phyloP scores from a whole-genome alignment of 1,140 invertebrate genomes.

The Dreissena polymorpha region DNA sequence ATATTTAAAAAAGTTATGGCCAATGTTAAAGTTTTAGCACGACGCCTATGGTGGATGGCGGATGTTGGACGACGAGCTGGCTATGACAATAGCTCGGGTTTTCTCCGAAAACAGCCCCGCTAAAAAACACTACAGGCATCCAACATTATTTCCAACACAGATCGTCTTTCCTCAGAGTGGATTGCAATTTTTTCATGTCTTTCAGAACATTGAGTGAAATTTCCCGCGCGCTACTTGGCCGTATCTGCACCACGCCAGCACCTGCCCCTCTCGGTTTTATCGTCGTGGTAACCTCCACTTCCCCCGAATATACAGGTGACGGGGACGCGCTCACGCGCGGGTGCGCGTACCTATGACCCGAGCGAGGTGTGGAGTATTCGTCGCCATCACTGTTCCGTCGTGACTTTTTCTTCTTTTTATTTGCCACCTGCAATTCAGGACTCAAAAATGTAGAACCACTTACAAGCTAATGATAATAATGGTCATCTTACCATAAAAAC shows the following conservation, averaged over 20 bases:
- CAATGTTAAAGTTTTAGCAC: too few relatives aligned
- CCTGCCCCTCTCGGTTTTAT: constrained; percentile 64
- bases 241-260: constrained; percentile 56
- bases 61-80: too few relatives aligned
- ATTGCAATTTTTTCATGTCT: constrained; percentile 77
- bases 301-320: constrained; percentile 50
- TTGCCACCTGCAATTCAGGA: constrained; percentile 58
- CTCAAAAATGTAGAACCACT: not conserved
- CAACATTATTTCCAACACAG: constrained; percentile 73
- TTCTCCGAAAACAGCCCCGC: too few relatives aligned
- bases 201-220: constrained; percentile 74
- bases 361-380: constrained; percentile 44
- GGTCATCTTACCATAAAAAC: too few relatives aligned
- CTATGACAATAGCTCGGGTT: too few relatives aligned
- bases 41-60: too few relatives aligned
- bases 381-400: constrained; percentile 15
- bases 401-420: constrained; percentile 61
- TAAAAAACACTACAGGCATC: not conserved
- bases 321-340: constrained; percentile 28
- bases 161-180: constrained; percentile 76
- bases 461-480: not conserved
- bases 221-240: constrained; percentile 52
- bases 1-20: too few relatives aligned
- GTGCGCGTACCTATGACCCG: constrained; percentile 52
- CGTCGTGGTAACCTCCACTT: constrained; percentile 71